Conservation (phyloP, 2,113 vertebrate species). For the Phyllostomus discolor region DNA sequence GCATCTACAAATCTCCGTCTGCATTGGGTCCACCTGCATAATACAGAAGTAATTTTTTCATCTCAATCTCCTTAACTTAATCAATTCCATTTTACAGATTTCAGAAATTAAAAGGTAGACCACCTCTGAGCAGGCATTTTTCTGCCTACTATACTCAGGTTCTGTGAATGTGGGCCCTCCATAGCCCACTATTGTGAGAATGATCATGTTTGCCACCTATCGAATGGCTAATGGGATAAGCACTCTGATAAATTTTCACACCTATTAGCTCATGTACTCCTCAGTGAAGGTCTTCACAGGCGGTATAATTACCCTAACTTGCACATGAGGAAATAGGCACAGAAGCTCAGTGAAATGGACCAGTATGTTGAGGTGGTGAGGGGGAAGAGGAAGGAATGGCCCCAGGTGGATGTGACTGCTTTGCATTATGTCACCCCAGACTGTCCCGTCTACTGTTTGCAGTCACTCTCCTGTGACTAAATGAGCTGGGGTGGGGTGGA, state of each 20-base stretch:
- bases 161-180: not conserved
- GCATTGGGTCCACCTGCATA: not conserved
- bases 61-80: not conserved
- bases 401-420: rapidly evolving
- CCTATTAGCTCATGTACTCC: not conserved
- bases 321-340: not conserved
- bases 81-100: not conserved
- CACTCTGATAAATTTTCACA: not conserved
- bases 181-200: not conserved
- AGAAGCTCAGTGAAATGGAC: not conserved
- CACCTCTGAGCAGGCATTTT: not conserved
- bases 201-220: not conserved
- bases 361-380: not conserved
- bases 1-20: not conserved
- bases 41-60: not conserved
- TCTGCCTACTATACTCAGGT: not conserved
- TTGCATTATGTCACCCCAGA: not conserved
- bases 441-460: not conserved
- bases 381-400: not conserved
- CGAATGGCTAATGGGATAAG: not conserved
- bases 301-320: not conserved
- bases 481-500: not conserved
- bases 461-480: not conserved
- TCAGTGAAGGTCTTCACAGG: not conserved
- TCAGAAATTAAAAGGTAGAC: not conserved